A percentile compares a stretch with the other conserved stretches of the same genome.
phyloP scores from a whole-genome alignment of 1,140 invertebrate species.

The Habropoda laboriosa region DNA sequence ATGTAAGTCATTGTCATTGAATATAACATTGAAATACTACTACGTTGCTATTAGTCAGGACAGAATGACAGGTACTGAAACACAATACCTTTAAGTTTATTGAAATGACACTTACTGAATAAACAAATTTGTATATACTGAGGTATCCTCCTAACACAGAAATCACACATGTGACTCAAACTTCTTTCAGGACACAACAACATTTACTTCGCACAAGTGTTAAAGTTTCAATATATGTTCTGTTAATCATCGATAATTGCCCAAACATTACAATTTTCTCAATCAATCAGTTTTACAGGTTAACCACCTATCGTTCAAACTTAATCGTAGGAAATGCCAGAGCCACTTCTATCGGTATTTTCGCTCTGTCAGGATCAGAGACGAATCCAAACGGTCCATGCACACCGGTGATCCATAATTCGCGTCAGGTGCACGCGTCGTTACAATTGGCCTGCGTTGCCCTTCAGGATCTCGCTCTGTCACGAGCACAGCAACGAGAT shows the following conservation, averaged over 20 bases:
- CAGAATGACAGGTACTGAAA: not conserved
- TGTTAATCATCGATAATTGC: not conserved
- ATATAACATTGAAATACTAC: slow-evolving; percentile 3
- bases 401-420: slow-evolving; percentile 23
- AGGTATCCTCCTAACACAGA: too few species aligned
- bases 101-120: not conserved
- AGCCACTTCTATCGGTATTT: not conserved
- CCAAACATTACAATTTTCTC: not conserved
- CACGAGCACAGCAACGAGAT: slow-evolving; percentile 39
- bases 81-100: not conserved
- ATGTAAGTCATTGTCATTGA: not conserved
- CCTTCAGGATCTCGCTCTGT: slow-evolving; percentile 36
- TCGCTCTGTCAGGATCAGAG: slow-evolving; percentile 22
- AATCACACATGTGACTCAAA: too few species aligned
- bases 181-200: too few species aligned
- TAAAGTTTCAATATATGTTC: not conserved
- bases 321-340: not conserved
- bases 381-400: slow-evolving; percentile 47
- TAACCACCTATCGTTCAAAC: not conserved
- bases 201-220: too few species aligned
- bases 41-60: not conserved
- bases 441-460: slow-evolving; percentile 48
- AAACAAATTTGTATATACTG: too few species aligned
- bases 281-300: not conserved
- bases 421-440: slow-evolving; percentile 56